Conservation (phyloP, 2,797 vertebrate species). For the Nyctibius grandis region DNA sequence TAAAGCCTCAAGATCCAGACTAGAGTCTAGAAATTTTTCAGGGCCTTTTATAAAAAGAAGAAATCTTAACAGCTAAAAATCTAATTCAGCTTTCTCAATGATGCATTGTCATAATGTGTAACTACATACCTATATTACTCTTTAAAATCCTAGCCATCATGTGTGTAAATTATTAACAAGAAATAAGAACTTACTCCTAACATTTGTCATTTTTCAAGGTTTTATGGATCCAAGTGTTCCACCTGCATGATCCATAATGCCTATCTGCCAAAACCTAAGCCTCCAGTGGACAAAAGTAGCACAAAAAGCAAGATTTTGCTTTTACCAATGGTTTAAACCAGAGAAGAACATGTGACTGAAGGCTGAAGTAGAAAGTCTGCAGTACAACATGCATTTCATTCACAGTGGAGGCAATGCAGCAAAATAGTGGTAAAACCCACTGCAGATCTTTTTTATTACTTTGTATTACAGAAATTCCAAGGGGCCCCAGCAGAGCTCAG, state of each 20-base stretch:
- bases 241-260: background rate
- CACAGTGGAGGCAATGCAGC: background rate
- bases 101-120: background rate
- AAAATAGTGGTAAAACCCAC: background rate
- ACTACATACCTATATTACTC: background rate
- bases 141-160: background rate
- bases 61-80: background rate
- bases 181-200: background rate
- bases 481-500: background rate
- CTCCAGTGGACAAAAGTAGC: background rate
- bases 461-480: conserved; percentile 17
- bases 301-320: background rate
- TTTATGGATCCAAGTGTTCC: background rate
- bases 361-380: background rate
- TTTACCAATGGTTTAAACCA: background rate
- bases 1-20: background rate
- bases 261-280: background rate
- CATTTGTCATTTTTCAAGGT: background rate
- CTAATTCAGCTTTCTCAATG: background rate
- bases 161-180: background rate
- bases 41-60: background rate
- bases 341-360: background rate
- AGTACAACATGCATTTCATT: background rate
- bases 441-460: conserved; percentile 4
- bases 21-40: conserved; percentile 13